These are phyloP conservation scores for Archivesica marissinica DNA, from an alignment of 1,140 invertebrate genomes.

Conservation along the genomic window DNA sequence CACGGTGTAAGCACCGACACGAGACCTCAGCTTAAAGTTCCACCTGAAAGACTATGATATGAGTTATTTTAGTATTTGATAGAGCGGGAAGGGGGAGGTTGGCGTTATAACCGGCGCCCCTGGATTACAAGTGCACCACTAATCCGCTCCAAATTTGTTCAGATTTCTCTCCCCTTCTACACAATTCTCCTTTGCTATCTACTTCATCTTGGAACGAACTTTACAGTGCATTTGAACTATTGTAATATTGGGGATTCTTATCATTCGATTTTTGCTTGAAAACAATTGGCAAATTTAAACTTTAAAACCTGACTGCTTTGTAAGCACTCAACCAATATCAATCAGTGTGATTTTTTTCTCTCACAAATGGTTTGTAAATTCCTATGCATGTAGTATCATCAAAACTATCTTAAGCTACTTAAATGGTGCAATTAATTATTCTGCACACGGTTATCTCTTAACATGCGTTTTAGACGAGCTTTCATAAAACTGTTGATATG, in stretches of 20 bases:
- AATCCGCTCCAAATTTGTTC: too few relatives aligned
- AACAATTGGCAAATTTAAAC: not conserved
- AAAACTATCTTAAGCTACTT: not conserved
- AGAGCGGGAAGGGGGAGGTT: too few relatives aligned
- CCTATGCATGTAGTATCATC: constrained; percentile 4
- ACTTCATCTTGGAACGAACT: too few relatives aligned
- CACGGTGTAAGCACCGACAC: too few relatives aligned
- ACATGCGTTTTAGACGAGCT: not conserved
- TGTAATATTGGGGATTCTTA: constrained; percentile 16
- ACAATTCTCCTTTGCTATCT: too few relatives aligned
- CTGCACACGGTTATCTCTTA: not conserved
- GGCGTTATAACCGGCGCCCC: too few relatives aligned
- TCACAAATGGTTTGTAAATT: constrained; percentile 9
- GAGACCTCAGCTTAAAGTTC: too few relatives aligned
- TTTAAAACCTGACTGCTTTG: not conserved
- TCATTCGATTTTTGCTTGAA: not conserved
- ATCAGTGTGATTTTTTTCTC: not conserved
- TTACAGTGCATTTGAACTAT: not conserved
- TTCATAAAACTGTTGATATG: constrained; percentile 24
- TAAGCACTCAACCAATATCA: constrained; percentile 1
- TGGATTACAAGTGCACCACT: too few relatives aligned
- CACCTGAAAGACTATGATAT: too few relatives aligned
- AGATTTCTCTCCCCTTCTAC: too few relatives aligned
- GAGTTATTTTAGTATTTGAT: too few relatives aligned
- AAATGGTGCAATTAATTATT: constrained; percentile 41